Conservation (phyloP, 2,797 vertebrate genomes). For the Pipistrellus pygmaeus region DNA sequence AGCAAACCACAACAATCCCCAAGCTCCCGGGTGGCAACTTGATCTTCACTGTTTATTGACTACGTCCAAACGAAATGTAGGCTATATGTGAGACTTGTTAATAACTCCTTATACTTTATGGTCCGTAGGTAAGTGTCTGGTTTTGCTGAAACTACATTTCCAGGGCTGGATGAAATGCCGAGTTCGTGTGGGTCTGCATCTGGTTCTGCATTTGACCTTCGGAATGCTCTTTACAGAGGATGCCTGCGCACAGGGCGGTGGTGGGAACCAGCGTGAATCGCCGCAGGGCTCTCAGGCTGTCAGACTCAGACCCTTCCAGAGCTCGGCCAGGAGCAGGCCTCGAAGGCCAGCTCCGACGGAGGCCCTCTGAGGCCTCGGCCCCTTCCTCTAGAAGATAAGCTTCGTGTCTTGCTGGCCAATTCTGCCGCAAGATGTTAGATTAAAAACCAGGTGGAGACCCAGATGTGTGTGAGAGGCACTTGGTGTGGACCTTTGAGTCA, state of each 20-base stretch:
- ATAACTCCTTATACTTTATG: not conserved
- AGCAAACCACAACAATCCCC: not conserved
- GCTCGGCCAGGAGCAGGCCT: not conserved
- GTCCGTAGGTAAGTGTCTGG: not conserved
- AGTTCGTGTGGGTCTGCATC: accelerated
- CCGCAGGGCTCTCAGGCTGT: not conserved
- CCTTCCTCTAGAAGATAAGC: not conserved
- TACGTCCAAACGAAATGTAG: conserved; percentile 11
- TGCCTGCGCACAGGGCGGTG: accelerated
- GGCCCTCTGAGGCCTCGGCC: not conserved
- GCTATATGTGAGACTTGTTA: not conserved
- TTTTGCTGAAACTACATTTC: not conserved
- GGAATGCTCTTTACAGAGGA: too few relatives aligned
- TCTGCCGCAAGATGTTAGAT: not conserved
- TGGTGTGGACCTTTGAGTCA: not conserved
- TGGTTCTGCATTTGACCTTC: not conserved
- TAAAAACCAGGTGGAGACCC: not conserved
- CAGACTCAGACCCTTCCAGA: not conserved
- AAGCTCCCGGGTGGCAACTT: not conserved
- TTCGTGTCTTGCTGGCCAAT: not conserved
- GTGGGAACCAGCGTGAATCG: not conserved
- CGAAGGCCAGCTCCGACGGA: not conserved
- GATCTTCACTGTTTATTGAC: conserved; percentile 28
- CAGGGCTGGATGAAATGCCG: not conserved
- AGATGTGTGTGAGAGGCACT: accelerated